A percentile compares a stretch with the other conserved stretches of the same genome.
phyloP scores from a whole-genome alignment of 2,113 vertebrate species.

The Grammomys dolichurus region DNA sequence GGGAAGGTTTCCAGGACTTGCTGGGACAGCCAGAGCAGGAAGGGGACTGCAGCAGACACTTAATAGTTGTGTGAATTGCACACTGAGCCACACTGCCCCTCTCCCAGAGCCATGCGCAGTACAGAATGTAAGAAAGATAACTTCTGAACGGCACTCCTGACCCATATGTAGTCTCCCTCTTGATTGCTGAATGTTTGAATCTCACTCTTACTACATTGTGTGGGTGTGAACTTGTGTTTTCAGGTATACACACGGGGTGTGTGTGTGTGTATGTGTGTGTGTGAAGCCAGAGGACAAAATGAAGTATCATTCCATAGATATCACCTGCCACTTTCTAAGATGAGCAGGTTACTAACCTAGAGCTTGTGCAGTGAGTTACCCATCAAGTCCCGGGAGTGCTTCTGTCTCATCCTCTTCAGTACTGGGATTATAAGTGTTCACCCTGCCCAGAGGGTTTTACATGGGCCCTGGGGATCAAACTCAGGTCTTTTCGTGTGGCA shows the following conservation, averaged over 20 bases:
- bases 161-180: neutral
- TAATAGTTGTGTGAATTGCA: neutral
- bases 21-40: neutral
- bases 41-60: neutral
- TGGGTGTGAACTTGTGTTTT: neutral
- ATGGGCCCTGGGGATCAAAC: neutral
- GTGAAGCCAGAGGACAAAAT: neutral
- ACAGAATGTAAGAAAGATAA: neutral
- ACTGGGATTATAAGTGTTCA: neutral
- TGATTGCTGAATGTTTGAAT: neutral
- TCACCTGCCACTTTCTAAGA: neutral
- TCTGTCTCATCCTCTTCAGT: neutral
- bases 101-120: neutral
- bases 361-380: too few species aligned
- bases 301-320: neutral
- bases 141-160: neutral
- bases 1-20: neutral
- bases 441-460: neutral
- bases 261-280: neutral
- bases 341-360: neutral
- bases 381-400: neutral
- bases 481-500: neutral
- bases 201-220: neutral
- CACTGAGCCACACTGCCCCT: neutral
- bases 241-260: neutral